Percentiles rank a stretch among this genome's conserved stretches.
Evolutionary conservation across 2,797 vertebrate genomes (phyloP).

Genomic region (Pseudochirops cupreus): DNA sequence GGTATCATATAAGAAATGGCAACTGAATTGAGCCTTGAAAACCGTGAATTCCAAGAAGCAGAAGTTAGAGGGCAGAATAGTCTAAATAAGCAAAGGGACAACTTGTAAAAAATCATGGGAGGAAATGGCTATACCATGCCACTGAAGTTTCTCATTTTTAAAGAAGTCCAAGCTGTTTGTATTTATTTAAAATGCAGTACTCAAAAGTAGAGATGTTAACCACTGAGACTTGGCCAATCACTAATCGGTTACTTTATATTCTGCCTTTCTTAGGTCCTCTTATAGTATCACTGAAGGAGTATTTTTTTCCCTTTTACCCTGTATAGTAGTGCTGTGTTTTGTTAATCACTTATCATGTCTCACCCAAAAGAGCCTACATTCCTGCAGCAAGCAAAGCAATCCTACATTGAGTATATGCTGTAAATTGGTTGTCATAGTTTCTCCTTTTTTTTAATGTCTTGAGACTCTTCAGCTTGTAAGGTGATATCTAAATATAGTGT

Average conservation of each 20-base stretch:
- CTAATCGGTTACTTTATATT: neutral
- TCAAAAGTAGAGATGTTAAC: neutral
- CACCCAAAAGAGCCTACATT: slow-evolving; percentile 34
- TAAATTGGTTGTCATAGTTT: slow-evolving; percentile 70
- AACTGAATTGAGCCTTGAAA: neutral
- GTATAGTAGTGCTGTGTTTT: neutral
- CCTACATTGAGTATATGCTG: slow-evolving; percentile 13
- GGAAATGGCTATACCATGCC: neutral
- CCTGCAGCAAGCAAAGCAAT: slow-evolving; percentile 37
- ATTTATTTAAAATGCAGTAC: slow-evolving; percentile 41
- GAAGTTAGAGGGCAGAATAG: neutral
- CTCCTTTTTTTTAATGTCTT: slow-evolving; percentile 67
- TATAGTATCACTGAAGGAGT: neutral
- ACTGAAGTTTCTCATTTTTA: neutral
- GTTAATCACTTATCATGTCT: slow-evolving; percentile 53
- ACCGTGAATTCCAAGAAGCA: neutral
- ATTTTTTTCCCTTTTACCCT: neutral
- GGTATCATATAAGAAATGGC: neutral
- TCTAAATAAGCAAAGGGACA: neutral
- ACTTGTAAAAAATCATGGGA: neutral
- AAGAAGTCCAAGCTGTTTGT: neutral
- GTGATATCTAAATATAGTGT: slow-evolving; percentile 78
- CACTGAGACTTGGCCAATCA: neutral
- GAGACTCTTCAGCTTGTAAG: slow-evolving; percentile 80
- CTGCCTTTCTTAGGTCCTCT: neutral